Conservation (phyloP, 2,797 vertebrate genomes). For the Poecilia wingei region DNA sequence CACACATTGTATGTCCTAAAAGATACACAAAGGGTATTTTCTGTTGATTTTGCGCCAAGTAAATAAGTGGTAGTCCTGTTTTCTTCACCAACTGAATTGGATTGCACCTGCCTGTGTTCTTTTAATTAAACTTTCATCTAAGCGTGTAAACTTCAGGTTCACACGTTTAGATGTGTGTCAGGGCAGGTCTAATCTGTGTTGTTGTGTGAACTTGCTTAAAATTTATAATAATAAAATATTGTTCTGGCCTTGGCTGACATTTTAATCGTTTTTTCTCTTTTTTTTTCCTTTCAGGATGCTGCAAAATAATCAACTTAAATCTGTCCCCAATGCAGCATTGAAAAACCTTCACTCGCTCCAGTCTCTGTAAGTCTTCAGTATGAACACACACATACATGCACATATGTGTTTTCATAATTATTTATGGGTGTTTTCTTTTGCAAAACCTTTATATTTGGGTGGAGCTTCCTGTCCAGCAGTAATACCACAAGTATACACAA, state of each 20-base stretch:
- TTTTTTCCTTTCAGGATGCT: conserved; percentile 84
- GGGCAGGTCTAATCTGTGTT: too few species aligned
- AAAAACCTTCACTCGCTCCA: conserved; percentile 90
- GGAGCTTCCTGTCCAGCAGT: conserved; percentile 13
- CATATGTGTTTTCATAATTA: not conserved
- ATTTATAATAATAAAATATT: not conserved
- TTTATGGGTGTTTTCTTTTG: conserved; percentile 15
- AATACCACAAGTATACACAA: not conserved
- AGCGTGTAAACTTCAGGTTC: not conserved
- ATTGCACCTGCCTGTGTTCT: not conserved
- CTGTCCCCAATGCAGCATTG: conserved; percentile 91
- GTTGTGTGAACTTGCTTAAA: not conserved
- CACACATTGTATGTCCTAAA: conserved; percentile 24
- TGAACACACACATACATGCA: conserved; percentile 6
- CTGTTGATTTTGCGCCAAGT: conserved; percentile 42
- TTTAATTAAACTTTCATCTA: not conserved
- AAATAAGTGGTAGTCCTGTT: conserved; percentile 62
- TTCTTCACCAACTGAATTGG: conserved; percentile 11
- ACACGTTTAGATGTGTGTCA: too few species aligned
- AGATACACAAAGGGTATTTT: conserved; percentile 22
- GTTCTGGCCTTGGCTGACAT: conserved; percentile 15
- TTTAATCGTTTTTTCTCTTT: not conserved
- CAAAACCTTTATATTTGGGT: conserved; percentile 19
- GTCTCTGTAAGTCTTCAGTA: conserved; percentile 89
- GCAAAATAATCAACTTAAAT: conserved; percentile 97